phyloP scores from a whole-genome alignment of 2,797 vertebrate genomes.

The Xenentodon cancila region DNA sequence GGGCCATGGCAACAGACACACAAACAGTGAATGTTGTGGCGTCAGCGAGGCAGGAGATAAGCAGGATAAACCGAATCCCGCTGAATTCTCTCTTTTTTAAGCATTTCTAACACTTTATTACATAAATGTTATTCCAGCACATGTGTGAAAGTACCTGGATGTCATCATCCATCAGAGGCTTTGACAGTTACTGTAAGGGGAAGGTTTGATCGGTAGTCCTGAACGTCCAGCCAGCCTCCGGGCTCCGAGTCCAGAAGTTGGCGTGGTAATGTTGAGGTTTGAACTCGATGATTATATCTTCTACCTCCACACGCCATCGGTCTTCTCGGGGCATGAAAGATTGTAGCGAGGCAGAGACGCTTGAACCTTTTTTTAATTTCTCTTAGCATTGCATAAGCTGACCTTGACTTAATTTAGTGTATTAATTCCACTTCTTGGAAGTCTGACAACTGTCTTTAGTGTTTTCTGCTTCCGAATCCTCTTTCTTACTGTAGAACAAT shows the following conservation, averaged over 20 bases:
- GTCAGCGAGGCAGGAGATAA: background rate
- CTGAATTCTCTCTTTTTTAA: conserved; percentile 16
- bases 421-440: no score
- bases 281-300: conserved; percentile 50
- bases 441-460: no score
- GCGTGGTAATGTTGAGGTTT: conserved; percentile 34
- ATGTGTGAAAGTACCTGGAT: conserved; percentile 17
- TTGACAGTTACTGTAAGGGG: conserved; percentile 22
- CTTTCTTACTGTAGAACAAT: no score
- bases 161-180: conserved; percentile 16
- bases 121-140: background rate
- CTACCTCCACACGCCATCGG: conserved; percentile 29
- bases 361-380: no score
- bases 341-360: no score
- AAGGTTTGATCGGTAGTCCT: conserved; percentile 20
- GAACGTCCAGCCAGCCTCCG: background rate
- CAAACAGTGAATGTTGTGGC: conserved; percentile 54
- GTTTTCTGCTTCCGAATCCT: no score
- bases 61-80: conserved; percentile 17
- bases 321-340: no score
- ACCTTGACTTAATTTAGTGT: no score
- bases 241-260: conserved; percentile 19
- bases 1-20: conserved; percentile 82
- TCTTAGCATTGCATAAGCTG: no score
- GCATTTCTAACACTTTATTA: background rate